phyloP scores from a whole-genome alignment of 2,797 vertebrate genomes.

The Muscicapa comitata region DNA sequence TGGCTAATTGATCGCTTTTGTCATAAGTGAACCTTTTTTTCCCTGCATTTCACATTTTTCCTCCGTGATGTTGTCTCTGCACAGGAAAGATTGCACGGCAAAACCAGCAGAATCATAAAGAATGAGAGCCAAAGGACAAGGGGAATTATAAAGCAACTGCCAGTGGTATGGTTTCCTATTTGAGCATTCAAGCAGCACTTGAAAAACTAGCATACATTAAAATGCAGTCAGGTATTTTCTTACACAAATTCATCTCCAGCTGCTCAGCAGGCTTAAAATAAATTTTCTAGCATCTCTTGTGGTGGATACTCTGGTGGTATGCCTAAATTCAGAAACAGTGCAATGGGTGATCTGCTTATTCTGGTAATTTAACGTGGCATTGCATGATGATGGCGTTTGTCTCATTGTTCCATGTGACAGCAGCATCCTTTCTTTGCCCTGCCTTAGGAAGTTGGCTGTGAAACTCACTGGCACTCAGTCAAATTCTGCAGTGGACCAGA shows the following conservation, averaged over 20 bases:
- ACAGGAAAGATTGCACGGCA: neutral
- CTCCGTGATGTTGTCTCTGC: accelerated
- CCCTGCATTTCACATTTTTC: neutral
- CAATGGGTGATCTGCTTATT: neutral
- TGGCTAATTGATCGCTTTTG: neutral
- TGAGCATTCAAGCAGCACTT: neutral
- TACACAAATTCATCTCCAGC: neutral
- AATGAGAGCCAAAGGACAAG: neutral
- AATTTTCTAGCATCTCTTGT: neutral
- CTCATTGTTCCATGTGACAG: neutral
- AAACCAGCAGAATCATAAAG: neutral
- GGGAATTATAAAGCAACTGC: neutral
- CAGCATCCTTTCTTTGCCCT: neutral
- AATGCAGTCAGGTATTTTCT: neutral
- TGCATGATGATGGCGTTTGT: neutral
- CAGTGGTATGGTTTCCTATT: neutral
- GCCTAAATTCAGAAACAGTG: neutral
- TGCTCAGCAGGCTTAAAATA: neutral
- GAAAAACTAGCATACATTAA: neutral
- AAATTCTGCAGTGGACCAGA: neutral
- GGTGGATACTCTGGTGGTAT: neutral
- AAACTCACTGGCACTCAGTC: neutral
- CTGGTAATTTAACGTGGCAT: neutral
- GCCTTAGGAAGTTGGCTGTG: neutral
- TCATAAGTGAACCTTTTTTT: neutral